phyloP scores from a whole-genome alignment of 2,888 invertebrate species.

The Tanytarsus gracilentus region DNA sequence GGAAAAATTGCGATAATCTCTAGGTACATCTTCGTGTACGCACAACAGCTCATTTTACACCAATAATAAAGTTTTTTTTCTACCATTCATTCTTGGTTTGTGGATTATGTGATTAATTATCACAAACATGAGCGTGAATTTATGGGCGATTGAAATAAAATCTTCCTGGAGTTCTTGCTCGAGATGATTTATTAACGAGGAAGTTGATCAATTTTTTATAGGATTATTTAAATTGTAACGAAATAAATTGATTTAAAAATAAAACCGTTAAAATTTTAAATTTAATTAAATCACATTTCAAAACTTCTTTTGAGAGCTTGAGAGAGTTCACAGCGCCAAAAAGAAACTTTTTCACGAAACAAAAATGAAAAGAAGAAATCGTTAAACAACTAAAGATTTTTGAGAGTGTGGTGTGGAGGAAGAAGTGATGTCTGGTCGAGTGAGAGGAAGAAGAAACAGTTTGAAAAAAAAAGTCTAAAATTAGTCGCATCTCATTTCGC shows the following conservation, averaged over 20 bases:
- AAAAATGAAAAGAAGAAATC: not conserved
- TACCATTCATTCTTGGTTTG: not conserved
- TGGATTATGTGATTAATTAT: not conserved
- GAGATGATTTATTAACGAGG: too few species aligned
- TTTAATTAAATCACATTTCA: too few species aligned
- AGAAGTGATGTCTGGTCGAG: not conserved
- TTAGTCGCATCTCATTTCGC: conserved; percentile 13
- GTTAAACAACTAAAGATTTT: not conserved
- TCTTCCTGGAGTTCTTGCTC: too few species aligned
- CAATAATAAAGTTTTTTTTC: conserved; percentile 1
- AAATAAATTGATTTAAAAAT: too few species aligned
- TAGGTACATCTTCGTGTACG: not conserved
- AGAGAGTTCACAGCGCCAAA: too few species aligned
- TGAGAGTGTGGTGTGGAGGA: not conserved
- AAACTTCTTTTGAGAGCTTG: too few species aligned
- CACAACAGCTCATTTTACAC: conserved; percentile 6
- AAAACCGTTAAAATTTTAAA: too few species aligned
- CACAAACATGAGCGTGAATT: too few species aligned
- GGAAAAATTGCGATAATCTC: conserved; percentile 26
- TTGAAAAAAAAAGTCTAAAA: conserved; percentile 13
- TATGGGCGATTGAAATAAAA: too few species aligned
- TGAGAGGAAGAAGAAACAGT: not conserved
- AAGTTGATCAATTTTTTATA: too few species aligned
- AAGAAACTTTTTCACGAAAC: too few species aligned
- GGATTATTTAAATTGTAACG: too few species aligned